Percentiles rank a stretch among this genome's conserved stretches.
Evolutionary conservation across 2,113 vertebrate species (phyloP).

Genomic region (Ariopsis seemanni): DNA sequence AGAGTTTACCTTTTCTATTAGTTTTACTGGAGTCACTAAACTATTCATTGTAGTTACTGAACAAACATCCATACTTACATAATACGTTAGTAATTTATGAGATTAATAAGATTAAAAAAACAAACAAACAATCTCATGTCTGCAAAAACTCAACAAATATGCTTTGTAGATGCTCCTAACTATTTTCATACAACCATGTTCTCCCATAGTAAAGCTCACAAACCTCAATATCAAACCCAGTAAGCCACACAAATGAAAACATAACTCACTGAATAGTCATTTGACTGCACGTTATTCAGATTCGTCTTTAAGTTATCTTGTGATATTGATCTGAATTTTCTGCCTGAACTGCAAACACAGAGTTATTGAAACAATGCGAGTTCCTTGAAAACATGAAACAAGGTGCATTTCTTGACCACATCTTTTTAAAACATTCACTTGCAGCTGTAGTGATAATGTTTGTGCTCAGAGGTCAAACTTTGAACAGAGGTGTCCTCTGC

Average conservation of each 20-base stretch:
- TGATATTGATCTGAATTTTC: not conserved
- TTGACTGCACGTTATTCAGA: not conserved
- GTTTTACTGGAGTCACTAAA: not conserved
- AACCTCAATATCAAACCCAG: not conserved
- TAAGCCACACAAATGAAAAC: not conserved
- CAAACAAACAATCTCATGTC: not conserved
- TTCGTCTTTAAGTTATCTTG: too few species aligned
- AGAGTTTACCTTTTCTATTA: not conserved
- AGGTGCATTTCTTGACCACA: not conserved
- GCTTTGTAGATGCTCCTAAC: not conserved
- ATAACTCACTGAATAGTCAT: not conserved
- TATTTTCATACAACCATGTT: too few species aligned
- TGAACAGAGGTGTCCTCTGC: conserved; percentile 37
- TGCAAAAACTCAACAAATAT: not conserved
- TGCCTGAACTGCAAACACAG: too few species aligned
- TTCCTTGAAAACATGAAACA: not conserved
- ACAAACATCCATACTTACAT: not conserved
- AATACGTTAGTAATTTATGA: not conserved
- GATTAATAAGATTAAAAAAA: not conserved
- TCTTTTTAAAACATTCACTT: conserved; percentile 31
- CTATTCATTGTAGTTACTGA: not conserved
- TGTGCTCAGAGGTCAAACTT: conserved; percentile 23
- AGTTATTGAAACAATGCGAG: not conserved
- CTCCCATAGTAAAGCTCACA: not conserved
- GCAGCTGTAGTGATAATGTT: conserved; percentile 14